These are phyloP conservation scores for Epinephelus lanceolatus DNA, from an alignment of 2,113 vertebrate genomes.

Conservation along the genomic window DNA sequence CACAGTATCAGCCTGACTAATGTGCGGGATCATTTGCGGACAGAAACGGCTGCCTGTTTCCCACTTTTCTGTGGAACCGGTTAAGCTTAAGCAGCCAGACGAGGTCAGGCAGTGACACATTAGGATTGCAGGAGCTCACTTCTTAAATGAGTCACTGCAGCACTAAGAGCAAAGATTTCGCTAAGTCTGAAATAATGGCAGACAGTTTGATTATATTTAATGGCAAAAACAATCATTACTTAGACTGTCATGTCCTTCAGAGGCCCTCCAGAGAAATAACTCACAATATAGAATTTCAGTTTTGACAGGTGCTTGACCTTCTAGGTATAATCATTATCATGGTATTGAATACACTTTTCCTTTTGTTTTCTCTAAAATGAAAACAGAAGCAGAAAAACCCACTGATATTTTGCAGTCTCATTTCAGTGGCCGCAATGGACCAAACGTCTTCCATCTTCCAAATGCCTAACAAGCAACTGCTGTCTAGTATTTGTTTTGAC, in stretches of 20 bases:
- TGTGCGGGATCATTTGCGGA: slow-evolving; percentile 32
- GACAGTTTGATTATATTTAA: slow-evolving; percentile 62
- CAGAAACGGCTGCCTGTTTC: slow-evolving; percentile 9
- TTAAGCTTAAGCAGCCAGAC: slow-evolving; percentile 47
- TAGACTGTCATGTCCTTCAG: slow-evolving; percentile 39
- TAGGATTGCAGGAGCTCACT: slow-evolving; percentile 32
- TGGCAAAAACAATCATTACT: slow-evolving; percentile 53
- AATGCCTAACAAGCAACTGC: slow-evolving; percentile 68
- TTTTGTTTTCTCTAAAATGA: slow-evolving; percentile 59
- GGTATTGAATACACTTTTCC: slow-evolving; percentile 28
- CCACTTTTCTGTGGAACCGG: slow-evolving; percentile 33
- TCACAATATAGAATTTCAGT: slow-evolving; percentile 46
- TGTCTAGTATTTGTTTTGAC: slow-evolving; percentile 66
- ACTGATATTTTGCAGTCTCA: slow-evolving; percentile 30
- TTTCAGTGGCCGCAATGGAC: slow-evolving; percentile 53
- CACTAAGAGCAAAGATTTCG: slow-evolving; percentile 56
- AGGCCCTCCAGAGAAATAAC: slow-evolving; percentile 25
- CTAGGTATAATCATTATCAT: slow-evolving; percentile 25
- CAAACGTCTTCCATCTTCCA: slow-evolving; percentile 44
- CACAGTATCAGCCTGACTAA: slow-evolving; percentile 21
- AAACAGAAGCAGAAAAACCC: slow-evolving; percentile 56
- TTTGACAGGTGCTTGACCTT: slow-evolving; percentile 59
- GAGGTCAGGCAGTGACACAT: slow-evolving; percentile 45
- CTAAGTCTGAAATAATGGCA: slow-evolving; percentile 44
- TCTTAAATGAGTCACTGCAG: slow-evolving; percentile 53